Conservation (phyloP, 2,113 vertebrate genomes). For the Myotis davidii region DNA sequence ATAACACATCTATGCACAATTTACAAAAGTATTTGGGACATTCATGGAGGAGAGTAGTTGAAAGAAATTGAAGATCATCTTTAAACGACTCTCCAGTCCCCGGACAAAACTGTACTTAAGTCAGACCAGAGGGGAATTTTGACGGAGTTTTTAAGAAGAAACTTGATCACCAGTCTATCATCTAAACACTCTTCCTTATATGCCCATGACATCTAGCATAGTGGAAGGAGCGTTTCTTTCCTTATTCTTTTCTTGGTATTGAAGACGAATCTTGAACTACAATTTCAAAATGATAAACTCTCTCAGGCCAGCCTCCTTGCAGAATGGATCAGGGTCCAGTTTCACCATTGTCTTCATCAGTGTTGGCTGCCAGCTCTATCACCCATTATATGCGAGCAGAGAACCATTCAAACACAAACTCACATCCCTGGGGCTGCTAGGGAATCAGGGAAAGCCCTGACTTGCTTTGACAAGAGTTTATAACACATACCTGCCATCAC, state of each 20-base stretch:
- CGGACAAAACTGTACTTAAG: background rate
- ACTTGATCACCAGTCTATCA: background rate
- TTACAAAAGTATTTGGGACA: background rate
- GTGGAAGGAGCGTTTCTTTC: background rate
- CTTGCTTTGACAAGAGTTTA: background rate
- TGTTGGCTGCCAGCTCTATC: background rate
- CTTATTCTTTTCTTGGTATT: background rate
- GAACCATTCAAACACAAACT: background rate
- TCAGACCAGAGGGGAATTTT: background rate
- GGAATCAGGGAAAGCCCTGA: background rate
- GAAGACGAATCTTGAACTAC: background rate
- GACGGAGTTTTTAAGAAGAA: background rate
- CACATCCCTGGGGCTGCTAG: background rate
- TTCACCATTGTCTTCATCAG: background rate
- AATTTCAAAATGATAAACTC: constrained; percentile 42
- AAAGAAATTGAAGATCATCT: background rate
- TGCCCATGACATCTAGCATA: background rate
- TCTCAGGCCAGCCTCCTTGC: background rate
- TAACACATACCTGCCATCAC: background rate
- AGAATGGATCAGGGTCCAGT: background rate
- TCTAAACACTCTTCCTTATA: background rate
- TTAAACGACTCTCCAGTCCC: background rate
- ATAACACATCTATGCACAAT: background rate
- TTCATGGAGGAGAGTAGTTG: background rate
- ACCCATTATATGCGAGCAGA: background rate